Evolutionary conservation across 2,888 invertebrate species (phyloP).

Genomic region (Eremobia ochroleuca): DNA sequence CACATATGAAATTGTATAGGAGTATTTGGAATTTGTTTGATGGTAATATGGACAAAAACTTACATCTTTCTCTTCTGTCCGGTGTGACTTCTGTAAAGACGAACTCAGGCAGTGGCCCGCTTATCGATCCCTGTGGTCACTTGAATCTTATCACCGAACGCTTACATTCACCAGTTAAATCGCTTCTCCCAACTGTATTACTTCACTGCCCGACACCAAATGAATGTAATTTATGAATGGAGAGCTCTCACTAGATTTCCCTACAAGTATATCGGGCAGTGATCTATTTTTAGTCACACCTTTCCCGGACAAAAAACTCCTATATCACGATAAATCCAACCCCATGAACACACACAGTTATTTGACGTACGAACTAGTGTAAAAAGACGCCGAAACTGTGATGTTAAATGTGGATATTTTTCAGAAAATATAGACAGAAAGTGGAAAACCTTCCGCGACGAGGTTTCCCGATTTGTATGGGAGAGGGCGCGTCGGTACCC

Average conservation of each 20-base stretch:
- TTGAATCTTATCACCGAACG: constrained; percentile 59
- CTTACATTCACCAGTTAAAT: constrained; percentile 73
- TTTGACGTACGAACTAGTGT: constrained; percentile 67
- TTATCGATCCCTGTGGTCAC: constrained; percentile 63
- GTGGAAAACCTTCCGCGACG: constrained; percentile 86
- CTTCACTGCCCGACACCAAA: constrained; percentile 84
- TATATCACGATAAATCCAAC: constrained; percentile 56
- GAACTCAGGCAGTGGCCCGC: constrained; percentile 47
- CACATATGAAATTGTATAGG: not conserved
- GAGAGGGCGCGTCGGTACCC: constrained; percentile 88
- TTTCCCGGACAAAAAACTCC: constrained; percentile 63
- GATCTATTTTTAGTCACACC: constrained; percentile 83
- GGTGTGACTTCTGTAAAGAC: constrained; percentile 39
- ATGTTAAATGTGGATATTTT: constrained; percentile 80
- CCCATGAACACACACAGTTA: constrained; percentile 72
- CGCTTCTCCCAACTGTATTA: constrained; percentile 74
- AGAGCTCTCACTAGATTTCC: constrained; percentile 79
- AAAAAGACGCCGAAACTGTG: constrained; percentile 71
- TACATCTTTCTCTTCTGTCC: constrained; percentile 65
- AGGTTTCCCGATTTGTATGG: constrained; percentile 87
- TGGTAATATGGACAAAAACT: constrained; percentile 50
- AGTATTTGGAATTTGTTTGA: not conserved
- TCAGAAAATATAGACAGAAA: constrained; percentile 82
- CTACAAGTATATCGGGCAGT: constrained; percentile 77
- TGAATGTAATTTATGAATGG: constrained; percentile 89